Percentiles rank a stretch among this genome's conserved stretches.
These are phyloP conservation scores for Mastomys coucha DNA, from an alignment of 2,113 vertebrate genomes.

Conservation along the genomic window DNA sequence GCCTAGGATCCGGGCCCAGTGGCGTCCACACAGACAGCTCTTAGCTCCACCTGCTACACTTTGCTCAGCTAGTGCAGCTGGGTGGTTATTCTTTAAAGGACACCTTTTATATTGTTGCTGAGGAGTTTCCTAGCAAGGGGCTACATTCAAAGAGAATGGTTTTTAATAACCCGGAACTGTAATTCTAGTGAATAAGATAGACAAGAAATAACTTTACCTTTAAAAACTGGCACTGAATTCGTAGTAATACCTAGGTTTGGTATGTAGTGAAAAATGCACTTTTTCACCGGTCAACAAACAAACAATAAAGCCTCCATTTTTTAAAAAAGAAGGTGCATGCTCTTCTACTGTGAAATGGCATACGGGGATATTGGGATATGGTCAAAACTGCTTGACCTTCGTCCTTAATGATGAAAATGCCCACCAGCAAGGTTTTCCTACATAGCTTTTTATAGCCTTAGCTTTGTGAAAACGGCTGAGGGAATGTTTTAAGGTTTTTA, in stretches of 20 bases:
- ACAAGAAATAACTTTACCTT: background rate
- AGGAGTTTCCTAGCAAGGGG: background rate
- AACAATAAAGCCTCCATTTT: background rate
- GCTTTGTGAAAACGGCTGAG: background rate
- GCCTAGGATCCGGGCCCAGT: background rate
- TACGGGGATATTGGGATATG: background rate
- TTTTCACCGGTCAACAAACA: background rate
- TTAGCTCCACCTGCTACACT: background rate
- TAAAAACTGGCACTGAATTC: background rate
- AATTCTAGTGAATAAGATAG: conserved; percentile 2
- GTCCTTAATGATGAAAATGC: background rate
- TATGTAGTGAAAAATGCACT: conserved; percentile 20
- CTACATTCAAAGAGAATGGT: background rate
- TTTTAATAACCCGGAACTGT: background rate
- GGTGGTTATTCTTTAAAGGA: background rate
- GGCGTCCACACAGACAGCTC: background rate
- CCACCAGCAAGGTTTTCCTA: background rate
- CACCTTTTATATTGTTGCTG: conserved; percentile 23
- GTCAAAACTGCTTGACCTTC: background rate
- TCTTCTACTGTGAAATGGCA: background rate
- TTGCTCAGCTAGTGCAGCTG: background rate
- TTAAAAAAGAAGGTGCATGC: background rate
- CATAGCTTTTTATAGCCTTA: background rate
- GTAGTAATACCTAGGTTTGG: background rate
- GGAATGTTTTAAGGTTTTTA: background rate